phyloP scores from a whole-genome alignment of 2,797 vertebrate species.

The Danio kyathit region DNA sequence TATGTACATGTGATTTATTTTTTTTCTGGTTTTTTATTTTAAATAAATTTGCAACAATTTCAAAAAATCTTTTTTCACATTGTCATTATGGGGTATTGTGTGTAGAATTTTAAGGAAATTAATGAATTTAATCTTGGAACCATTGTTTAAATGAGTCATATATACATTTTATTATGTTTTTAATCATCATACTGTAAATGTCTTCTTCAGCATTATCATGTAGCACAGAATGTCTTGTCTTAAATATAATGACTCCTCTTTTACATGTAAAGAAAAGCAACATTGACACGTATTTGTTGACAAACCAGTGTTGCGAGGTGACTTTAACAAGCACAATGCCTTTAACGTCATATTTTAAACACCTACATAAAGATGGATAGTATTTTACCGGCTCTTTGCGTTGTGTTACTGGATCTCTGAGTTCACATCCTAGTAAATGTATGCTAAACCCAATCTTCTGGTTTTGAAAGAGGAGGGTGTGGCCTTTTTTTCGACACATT shows the following conservation, averaged over 20 bases:
- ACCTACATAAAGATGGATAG: not conserved
- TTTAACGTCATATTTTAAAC: conserved; percentile 8
- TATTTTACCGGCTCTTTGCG: not conserved
- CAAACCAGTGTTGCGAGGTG: conserved; percentile 68
- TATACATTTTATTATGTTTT: not conserved
- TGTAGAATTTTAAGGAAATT: too few relatives aligned
- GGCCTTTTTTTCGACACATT: not conserved
- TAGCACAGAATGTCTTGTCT: conserved; percentile 2
- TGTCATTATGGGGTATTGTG: too few relatives aligned
- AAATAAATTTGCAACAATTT: too few relatives aligned
- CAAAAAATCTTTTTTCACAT: too few relatives aligned
- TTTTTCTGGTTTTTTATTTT: too few relatives aligned
- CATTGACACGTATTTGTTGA: conserved; percentile 48
- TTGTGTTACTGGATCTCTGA: not conserved
- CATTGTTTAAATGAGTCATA: too few relatives aligned
- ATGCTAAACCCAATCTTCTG: conserved; percentile 1
- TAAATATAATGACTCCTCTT: conserved; percentile 16
- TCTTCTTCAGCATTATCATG: not conserved
- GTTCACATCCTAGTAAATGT: conserved; percentile 6
- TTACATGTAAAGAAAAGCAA: not conserved
- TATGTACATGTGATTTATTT: too few relatives aligned
- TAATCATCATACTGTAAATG: not conserved
- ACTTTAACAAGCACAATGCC: not conserved
- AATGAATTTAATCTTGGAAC: too few relatives aligned
- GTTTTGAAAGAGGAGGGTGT: conserved; percentile 29